Evolutionary conservation across 1,140 invertebrate species (phyloP).

Genomic region (Acyrthosiphon pisum): DNA sequence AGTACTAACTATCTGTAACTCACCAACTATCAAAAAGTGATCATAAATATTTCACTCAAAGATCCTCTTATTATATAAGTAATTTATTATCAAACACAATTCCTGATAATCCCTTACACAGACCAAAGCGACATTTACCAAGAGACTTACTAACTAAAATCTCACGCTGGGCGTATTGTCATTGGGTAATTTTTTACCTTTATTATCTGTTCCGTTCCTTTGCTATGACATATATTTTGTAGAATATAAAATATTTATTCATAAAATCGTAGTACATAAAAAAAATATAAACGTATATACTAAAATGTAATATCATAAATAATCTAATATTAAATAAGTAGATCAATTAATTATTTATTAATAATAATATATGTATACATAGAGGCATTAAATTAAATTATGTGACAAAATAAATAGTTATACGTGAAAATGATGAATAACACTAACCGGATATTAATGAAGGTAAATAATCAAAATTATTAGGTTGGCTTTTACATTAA

Average conservation of each 20-base stretch:
- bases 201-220: neutral
- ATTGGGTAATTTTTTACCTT: neutral
- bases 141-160: neutral
- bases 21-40: neutral
- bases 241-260: neutral
- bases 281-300: neutral
- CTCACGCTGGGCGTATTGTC: neutral
- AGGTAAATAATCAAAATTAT: neutral
- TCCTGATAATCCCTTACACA: neutral
- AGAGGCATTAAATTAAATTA: neutral
- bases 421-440: neutral
- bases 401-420: neutral
- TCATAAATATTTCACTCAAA: neutral
- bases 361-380: neutral
- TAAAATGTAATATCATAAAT: neutral
- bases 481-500: no score
- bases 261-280: neutral
- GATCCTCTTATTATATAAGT: neutral
- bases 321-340: neutral
- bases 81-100: neutral
- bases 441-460: neutral
- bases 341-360: no score
- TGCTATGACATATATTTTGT: neutral
- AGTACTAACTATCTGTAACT: neutral
- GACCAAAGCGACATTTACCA: neutral